Evolutionary conservation across 2,113 vertebrate genomes (phyloP), one percentile per base, ranked within the genome.

Genomic region (Tympanuchus pallidicinctus): DNA sequence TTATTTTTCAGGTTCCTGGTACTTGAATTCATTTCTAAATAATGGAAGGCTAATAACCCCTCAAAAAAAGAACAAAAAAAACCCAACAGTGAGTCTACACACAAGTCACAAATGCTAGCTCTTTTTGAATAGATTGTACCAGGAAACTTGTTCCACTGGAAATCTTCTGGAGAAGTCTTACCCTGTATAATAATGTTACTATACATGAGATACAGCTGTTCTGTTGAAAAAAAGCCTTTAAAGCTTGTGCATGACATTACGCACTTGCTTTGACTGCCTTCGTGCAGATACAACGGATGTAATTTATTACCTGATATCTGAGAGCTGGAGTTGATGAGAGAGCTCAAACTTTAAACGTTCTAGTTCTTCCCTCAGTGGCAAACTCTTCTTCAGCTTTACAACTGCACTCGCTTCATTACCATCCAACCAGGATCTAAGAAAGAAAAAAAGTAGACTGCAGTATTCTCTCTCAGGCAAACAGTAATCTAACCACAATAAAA

Each of bases 311-410:
- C 99, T 98, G 97, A 99, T 99, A 82, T 99, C 98, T 9, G 97
- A 96, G 64, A 99, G 97, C 54, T 98, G 95, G 60, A 99, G 98
- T 5, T 97, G 98, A 73, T 73, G 91, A 71, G 97, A 98, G 12
- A 99, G 98, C n/a, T 99, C 98, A 47, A 81, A 88, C 97, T 98
- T 99, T 88, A 99, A 97, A 66, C 98, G 97, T 38, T 97, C 97
- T 30, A 99, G 97, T 89, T 99, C 99, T 86, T 98, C 97, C 78
- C 99, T 97, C 59, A 98, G 98, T 0, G 99, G 98, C 84, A 99
- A 95, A 95, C 99, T 99, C 19, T 96, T 98, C 32, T 92, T 97
- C 95, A 99, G 96, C 89, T 98, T 99, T 96, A 98, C 98, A 11
- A 95, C 70, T 11, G 99, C 99, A 76, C 96, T 96, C 8, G 97